Evolutionary conservation across 2,888 invertebrate genomes (phyloP).

Genomic region (Pseudococcus jackbeardsleyi): DNA sequence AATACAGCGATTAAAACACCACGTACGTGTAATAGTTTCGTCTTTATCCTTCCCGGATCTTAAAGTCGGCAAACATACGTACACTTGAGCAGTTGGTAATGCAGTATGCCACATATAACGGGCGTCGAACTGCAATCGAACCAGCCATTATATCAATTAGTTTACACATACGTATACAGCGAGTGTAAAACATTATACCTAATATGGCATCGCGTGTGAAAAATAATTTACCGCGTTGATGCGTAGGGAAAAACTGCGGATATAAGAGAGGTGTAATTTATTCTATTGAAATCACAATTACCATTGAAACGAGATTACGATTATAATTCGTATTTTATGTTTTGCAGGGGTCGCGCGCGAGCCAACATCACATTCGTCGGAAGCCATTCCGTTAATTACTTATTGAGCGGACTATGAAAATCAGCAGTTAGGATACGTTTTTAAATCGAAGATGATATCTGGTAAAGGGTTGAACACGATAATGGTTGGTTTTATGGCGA

Average conservation of each 20-base stretch:
- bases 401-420: conserved; percentile 58
- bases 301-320: conserved; percentile 52
- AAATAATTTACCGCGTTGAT: conserved; percentile 9
- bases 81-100: not conserved
- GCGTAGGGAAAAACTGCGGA: conserved; percentile 18
- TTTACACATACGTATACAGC: not conserved
- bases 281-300: conserved; percentile 53
- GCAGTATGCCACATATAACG: not conserved
- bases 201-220: not conserved
- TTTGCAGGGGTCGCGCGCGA: conserved; percentile 57
- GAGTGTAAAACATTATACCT: not conserved
- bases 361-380: conserved; percentile 36
- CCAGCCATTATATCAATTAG: not conserved
- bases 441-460: conserved; percentile 57
- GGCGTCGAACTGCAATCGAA: not conserved
- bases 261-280: conserved; percentile 16
- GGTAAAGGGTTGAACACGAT: conserved; percentile 60
- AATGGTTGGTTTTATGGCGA: conserved; percentile 63
- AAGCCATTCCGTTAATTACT: conserved; percentile 58
- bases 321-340: conserved; percentile 58
- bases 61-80: too few species aligned
- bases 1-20: too few species aligned
- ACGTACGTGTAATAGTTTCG: too few species aligned
- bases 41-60: too few species aligned
- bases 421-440: conserved; percentile 55